Percentiles rank a stretch among this genome's conserved stretches.
Conservation (phyloP, 2,113 vertebrate species). For the Ceyx cyanopectus region DNA sequence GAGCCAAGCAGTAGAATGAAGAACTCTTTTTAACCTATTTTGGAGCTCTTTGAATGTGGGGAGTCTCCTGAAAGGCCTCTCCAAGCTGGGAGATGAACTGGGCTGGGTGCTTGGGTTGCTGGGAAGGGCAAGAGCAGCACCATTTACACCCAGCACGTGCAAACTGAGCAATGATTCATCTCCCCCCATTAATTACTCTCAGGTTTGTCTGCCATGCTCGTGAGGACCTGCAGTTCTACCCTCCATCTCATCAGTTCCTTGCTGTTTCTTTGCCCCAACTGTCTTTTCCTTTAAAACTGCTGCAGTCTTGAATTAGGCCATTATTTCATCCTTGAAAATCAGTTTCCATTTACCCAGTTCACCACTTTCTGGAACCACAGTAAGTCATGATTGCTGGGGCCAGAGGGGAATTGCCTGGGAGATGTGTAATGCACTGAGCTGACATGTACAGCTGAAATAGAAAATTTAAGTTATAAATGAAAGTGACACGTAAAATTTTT, state of each 20-base stretch:
- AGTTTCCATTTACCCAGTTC: conserved; percentile 64
- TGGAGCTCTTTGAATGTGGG: background rate
- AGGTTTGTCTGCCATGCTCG: background rate
- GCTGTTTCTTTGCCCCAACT: background rate
- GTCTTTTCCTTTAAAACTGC: conserved; percentile 24
- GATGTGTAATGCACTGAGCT: conserved; percentile 65
- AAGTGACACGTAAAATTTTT: conserved; percentile 72
- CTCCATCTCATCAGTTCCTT: background rate
- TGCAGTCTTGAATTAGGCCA: conserved; percentile 18
- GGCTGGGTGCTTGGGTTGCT: background rate
- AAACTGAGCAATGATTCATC: background rate
- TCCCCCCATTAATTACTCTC: background rate
- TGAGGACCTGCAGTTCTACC: conserved; percentile 27
- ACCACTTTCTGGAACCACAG: conserved; percentile 55
- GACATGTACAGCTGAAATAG: conserved; percentile 52
- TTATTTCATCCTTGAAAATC: conserved; percentile 70
- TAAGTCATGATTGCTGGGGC: conserved; percentile 65
- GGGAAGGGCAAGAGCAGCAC: background rate
- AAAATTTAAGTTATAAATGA: conserved; percentile 73
- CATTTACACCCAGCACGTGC: background rate
- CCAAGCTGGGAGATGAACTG: background rate
- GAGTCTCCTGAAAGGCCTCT: background rate
- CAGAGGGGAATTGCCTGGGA: conserved; percentile 69
- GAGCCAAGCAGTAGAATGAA: background rate
- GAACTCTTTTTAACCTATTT: background rate